phyloP scores from a whole-genome alignment of 2,888 invertebrate genomes.

The Gortyna flavago region DNA sequence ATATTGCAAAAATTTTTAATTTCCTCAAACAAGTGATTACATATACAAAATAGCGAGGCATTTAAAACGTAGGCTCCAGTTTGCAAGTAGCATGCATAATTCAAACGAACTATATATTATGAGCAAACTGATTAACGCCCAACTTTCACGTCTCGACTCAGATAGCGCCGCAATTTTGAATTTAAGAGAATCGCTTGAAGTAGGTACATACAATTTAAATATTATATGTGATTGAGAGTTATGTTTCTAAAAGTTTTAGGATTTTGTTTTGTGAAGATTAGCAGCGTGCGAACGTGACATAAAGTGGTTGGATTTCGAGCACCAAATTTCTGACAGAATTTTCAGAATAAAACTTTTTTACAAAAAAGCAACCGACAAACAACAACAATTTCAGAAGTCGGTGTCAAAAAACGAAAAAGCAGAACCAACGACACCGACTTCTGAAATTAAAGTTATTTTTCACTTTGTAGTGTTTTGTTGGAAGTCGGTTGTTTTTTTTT shows the following conservation, averaged over 20 bases:
- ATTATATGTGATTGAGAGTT: slow-evolving; percentile 4
- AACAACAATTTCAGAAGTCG: too few species aligned
- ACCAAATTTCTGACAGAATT: not conserved
- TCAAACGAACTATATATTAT: slow-evolving; percentile 43
- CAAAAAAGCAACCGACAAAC: too few species aligned
- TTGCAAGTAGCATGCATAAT: slow-evolving; percentile 55
- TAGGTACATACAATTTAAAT: slow-evolving; percentile 19
- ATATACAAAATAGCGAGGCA: slow-evolving; percentile 23
- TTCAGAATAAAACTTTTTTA: not conserved
- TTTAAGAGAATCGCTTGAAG: slow-evolving; percentile 30
- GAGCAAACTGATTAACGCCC: slow-evolving; percentile 41
- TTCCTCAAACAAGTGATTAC: slow-evolving; percentile 12
- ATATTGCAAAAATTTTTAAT: not conserved
- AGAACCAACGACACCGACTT: too few species aligned
- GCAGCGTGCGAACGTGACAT: not conserved
- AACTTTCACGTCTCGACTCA: slow-evolving; percentile 39
- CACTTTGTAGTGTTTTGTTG: too few species aligned
- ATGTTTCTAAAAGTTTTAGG: slow-evolving; percentile 5
- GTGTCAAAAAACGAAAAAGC: too few species aligned
- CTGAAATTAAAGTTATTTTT: too few species aligned
- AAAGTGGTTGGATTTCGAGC: not conserved
- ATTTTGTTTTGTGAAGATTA: slow-evolving; percentile 19
- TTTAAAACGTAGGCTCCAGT: slow-evolving; percentile 31
- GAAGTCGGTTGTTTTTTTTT: too few species aligned
- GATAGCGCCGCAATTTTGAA: slow-evolving; percentile 28